Percentiles rank a stretch among this genome's conserved stretches.
phyloP scores from a whole-genome alignment of 2,797 vertebrate species.

The Lophotriccus pileatus region DNA sequence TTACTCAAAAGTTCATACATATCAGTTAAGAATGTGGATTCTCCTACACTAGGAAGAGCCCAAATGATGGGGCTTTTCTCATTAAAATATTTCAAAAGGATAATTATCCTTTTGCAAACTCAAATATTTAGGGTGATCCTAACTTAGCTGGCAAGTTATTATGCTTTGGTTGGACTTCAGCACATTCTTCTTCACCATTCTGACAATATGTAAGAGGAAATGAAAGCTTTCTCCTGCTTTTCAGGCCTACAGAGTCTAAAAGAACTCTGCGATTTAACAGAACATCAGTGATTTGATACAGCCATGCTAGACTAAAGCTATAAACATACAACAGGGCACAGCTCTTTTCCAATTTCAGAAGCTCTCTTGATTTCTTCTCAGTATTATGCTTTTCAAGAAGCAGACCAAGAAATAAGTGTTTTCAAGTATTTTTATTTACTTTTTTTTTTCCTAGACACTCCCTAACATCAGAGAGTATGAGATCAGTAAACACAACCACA shows the following conservation, averaged over 20 bases:
- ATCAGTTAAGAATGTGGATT: neutral
- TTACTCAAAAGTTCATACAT: neutral
- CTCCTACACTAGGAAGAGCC: neutral
- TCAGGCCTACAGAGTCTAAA: neutral
- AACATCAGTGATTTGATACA: neutral
- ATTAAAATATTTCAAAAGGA: neutral
- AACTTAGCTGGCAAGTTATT: neutral
- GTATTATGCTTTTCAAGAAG: neutral
- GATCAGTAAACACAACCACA: neutral
- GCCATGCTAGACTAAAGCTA: neutral
- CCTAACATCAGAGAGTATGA: neutral
- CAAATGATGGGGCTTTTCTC: neutral
- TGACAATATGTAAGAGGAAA: neutral
- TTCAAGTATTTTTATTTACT: neutral
- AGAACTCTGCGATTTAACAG: neutral
- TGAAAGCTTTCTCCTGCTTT: neutral
- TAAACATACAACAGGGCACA: neutral
- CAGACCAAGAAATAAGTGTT: neutral
- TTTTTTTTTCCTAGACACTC: neutral
- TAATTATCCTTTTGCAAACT: neutral
- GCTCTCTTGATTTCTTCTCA: neutral
- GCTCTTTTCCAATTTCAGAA: neutral
- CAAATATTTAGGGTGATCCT: neutral
- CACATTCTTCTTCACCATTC: neutral
- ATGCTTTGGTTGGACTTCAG: neutral